Base-by-base conservation (phyloP, 2,888 invertebrate genomes). In the Tubulanus polymorphus region DNA sequence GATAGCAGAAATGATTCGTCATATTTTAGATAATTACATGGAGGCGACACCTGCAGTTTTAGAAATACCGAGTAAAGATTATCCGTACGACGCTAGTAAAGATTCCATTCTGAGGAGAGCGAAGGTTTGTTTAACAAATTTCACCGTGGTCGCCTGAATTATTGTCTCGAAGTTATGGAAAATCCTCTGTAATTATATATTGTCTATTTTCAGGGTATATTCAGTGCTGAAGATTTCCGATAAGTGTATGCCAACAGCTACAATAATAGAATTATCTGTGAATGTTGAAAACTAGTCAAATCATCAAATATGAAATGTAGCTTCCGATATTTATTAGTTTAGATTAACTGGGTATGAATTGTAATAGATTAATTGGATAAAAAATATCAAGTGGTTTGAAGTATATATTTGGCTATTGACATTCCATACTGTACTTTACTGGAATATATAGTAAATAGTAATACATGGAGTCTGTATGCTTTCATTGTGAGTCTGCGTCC, bases 21-120 rank as follows among this genome's bases (percentile, higher is more conserved):
- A 95, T 78, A 90, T 91, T 53, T 93, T 99, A 62, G 99, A 99
- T 79, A 85, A 86, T 15, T 95, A 99, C 81, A 88, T 88, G 10
- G 86, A 90, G 27, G 93, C 96, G 0, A 88, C 96, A 62, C 99
- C 99, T 15, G 88, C 99, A 3, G 92, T 99, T 2, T 84, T 99
- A 61, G 99, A 99, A 84, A 99, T 99, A 70, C 99, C 99, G 20
- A 96, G 96, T 37, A 99, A 99, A 80, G 91, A 93, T 76, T 88
- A 89, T 80, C 99, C 99, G 0, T 99, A 99, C 79, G 99, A 99
- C 79, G 93, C 99, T 49, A 88, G 89, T 75, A 99, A 99, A 82
- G 99, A 97, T 81, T 96, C 95, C 0, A 95, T 97, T 71, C 83
- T 97, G 62, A 86, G 95, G 80, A 86, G 96, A 73, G 96, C 96